Conservation (phyloP, 2,888 invertebrate species). For the Pyrrhia umbra region DNA sequence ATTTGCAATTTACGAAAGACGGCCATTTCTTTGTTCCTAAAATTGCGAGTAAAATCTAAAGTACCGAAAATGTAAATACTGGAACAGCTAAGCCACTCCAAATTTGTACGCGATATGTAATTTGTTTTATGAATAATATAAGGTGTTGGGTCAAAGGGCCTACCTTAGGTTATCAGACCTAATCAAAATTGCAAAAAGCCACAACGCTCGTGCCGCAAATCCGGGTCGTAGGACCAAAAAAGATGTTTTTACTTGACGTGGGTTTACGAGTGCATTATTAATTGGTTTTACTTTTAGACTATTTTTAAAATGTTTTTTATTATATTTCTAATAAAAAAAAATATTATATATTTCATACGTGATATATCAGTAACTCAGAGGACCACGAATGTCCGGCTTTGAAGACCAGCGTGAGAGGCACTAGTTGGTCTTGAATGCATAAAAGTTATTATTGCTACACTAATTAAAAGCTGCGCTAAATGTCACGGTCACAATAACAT, state of each 20-base stretch:
- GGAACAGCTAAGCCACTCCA: background rate
- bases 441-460: background rate
- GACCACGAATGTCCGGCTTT: slow-evolving; percentile 6
- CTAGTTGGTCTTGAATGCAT: slow-evolving; percentile 6
- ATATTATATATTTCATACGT: background rate
- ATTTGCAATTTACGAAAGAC: background rate
- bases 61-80: background rate
- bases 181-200: slow-evolving; percentile 56
- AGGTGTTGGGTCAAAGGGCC: slow-evolving; percentile 36
- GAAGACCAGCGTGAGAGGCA: background rate
- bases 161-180: slow-evolving; percentile 35
- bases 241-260: slow-evolving; percentile 10
- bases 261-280: slow-evolving; percentile 31
- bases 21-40: background rate
- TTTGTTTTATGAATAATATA: slow-evolving; percentile 48
- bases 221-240: slow-evolving; percentile 32
- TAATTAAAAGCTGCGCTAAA: slow-evolving; percentile 21
- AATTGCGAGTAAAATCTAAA: background rate
- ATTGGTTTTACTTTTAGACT: slow-evolving; percentile 26
- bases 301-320: background rate
- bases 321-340: slow-evolving; percentile 1
- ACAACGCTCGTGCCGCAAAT: slow-evolving; percentile 8
- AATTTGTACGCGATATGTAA: slow-evolving; percentile 27
- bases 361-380: background rate
- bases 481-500: slow-evolving; percentile 35